phyloP scores from a whole-genome alignment of 2,888 invertebrate genomes.

The Spilosoma lubricipeda region DNA sequence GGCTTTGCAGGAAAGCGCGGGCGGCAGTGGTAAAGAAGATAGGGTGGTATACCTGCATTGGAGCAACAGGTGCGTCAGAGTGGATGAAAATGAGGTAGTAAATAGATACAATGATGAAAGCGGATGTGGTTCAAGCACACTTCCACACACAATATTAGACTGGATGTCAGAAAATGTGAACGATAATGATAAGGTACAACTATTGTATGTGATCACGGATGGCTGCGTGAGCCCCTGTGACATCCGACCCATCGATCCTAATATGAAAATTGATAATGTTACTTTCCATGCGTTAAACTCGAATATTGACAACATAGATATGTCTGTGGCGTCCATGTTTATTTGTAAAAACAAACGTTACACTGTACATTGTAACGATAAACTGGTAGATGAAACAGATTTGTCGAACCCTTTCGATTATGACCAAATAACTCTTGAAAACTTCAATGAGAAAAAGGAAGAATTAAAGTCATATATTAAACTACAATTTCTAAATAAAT shows the following conservation, averaged over 20 bases:
- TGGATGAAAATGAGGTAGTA: background rate
- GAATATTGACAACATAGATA: background rate
- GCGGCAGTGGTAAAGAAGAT: background rate
- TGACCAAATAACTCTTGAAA: constrained; percentile 27
- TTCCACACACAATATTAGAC: background rate
- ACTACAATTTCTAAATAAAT: constrained; percentile 53
- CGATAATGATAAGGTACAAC: background rate
- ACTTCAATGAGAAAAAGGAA: constrained; percentile 54
- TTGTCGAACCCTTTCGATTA: constrained; percentile 12
- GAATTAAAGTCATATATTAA: constrained; percentile 58
- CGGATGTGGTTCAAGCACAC: background rate
- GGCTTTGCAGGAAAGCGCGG: background rate
- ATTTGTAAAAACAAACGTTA: constrained; percentile 42
- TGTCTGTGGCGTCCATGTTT: constrained; percentile 9
- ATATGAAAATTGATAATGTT: background rate
- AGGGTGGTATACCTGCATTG: constrained; percentile 9
- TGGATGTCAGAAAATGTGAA: constrained; percentile 3
- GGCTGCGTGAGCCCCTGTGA: background rate
- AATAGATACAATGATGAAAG: background rate
- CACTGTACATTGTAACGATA: constrained; percentile 38
- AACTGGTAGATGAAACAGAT: constrained; percentile 9
- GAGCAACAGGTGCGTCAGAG: background rate
- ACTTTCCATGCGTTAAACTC: constrained; percentile 7
- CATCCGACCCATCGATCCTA: background rate
- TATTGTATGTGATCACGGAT: constrained; percentile 10